Evolutionary conservation across 2,888 invertebrate genomes (phyloP).

Genomic region (Nomada fucata): DNA sequence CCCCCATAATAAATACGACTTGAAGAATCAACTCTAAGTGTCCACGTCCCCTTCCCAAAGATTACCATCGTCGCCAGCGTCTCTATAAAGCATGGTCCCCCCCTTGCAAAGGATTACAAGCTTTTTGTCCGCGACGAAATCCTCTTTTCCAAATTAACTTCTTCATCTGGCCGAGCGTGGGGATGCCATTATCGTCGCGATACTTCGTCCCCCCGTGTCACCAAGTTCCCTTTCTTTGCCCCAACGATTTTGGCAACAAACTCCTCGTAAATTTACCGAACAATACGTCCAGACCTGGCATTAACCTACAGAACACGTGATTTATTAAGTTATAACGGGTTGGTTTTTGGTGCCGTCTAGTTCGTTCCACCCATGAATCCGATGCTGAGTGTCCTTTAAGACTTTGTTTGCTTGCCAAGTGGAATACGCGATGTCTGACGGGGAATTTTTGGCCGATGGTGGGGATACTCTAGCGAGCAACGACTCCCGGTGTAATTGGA

Average conservation of each 20-base stretch:
- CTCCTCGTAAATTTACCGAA: constrained; percentile 74
- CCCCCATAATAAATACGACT: background rate
- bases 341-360: constrained; percentile 33
- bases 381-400: constrained; percentile 32
- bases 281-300: constrained; percentile 69
- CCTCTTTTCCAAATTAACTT: constrained; percentile 78
- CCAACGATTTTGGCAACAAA: constrained; percentile 74
- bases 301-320: constrained; percentile 72
- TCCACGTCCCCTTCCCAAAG: background rate
- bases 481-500: constrained; percentile 27
- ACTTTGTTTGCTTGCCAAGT: constrained; percentile 60
- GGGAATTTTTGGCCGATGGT: background rate
- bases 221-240: constrained; percentile 58
- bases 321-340: constrained; percentile 70
- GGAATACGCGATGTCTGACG: constrained; percentile 38
- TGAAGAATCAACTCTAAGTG: constrained; percentile 16
- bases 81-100: constrained; percentile 24
- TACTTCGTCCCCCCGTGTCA: constrained; percentile 21
- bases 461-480: background rate
- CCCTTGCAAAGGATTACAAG: constrained; percentile 74
- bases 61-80: constrained; percentile 11
- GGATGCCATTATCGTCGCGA: constrained; percentile 70
- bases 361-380: constrained; percentile 30
- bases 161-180: constrained; percentile 48
- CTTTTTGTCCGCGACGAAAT: constrained; percentile 68